Evolutionary conservation across 2,797 vertebrate genomes (phyloP).

Genomic region (Pantherophis vulpinus): DNA sequence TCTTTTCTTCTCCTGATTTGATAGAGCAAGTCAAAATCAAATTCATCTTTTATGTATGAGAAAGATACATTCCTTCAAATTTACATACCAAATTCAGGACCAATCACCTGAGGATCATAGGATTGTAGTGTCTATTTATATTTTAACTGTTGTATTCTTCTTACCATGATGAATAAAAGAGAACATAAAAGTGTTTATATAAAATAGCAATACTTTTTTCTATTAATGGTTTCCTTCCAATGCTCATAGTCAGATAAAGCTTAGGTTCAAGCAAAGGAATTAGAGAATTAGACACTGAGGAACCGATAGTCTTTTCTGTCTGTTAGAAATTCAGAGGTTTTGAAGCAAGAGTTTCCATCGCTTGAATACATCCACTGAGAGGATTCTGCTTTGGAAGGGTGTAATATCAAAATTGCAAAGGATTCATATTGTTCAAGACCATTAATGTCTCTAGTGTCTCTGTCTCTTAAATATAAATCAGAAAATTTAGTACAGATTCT

Average conservation of each 20-base stretch:
- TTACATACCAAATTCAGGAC: background rate
- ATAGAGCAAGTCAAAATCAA: background rate
- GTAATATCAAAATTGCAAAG: background rate
- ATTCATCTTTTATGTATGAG: background rate
- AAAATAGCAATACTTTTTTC: background rate
- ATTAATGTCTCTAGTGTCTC: background rate
- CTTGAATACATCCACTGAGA: background rate
- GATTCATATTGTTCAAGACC: background rate
- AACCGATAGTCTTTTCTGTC: background rate
- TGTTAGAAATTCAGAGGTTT: background rate
- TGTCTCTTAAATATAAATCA: background rate
- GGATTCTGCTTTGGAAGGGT: background rate
- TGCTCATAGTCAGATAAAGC: background rate
- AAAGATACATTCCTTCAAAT: background rate
- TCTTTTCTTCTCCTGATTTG: background rate
- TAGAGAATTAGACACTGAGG: background rate
- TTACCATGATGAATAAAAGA: background rate
- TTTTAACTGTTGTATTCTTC: background rate
- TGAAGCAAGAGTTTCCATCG: background rate
- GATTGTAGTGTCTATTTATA: background rate
- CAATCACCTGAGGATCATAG: background rate
- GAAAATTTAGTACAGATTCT: background rate
- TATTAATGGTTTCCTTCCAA: background rate
- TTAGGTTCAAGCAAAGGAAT: background rate
- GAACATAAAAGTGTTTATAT: background rate